Percentiles rank a stretch among this genome's conserved stretches.
These are phyloP conservation scores for Sebastes cheni DNA, from an alignment of 2,797 vertebrate species.

Conservation along the genomic window DNA sequence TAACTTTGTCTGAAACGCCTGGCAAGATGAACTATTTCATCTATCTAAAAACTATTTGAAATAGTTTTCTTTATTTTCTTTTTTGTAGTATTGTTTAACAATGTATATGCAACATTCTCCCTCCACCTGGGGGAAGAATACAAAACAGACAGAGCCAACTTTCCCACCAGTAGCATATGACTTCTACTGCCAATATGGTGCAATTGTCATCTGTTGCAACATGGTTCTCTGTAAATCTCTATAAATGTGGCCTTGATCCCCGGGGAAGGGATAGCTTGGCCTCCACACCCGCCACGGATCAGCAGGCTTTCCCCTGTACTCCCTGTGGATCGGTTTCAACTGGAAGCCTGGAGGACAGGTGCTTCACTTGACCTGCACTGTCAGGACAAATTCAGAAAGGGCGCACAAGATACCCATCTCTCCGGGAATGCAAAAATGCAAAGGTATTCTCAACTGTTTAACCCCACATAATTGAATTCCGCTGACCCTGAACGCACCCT, in stretches of 20 bases:
- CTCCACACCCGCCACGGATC: constrained; percentile 52
- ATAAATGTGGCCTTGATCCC: constrained; percentile 69
- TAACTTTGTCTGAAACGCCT: background rate
- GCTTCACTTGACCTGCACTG: constrained; percentile 63
- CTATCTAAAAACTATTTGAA: background rate
- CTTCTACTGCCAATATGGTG: constrained; percentile 27
- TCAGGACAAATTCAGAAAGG: constrained; percentile 60
- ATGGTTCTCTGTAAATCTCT: constrained; percentile 63
- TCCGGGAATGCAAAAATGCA: constrained; percentile 40
- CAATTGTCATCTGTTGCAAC: constrained; percentile 52
- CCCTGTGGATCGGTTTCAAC: constrained; percentile 66
- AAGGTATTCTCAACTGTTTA: constrained; percentile 38
- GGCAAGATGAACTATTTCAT: background rate
- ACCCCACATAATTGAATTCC: constrained; percentile 57
- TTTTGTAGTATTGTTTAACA: background rate
- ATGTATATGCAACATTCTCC: background rate
- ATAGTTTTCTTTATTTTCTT: background rate
- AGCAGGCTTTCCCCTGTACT: constrained; percentile 62
- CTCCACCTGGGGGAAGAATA: constrained; percentile 2
- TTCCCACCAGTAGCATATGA: constrained; percentile 4
- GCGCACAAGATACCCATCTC: constrained; percentile 32
- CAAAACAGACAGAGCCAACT: background rate
- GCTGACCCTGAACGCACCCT: constrained; percentile 38
- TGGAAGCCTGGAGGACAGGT: constrained; percentile 70
- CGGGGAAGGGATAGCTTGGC: constrained; percentile 52